phyloP scores from a whole-genome alignment of 2,888 invertebrate species.

The Anorthoa munda region DNA sequence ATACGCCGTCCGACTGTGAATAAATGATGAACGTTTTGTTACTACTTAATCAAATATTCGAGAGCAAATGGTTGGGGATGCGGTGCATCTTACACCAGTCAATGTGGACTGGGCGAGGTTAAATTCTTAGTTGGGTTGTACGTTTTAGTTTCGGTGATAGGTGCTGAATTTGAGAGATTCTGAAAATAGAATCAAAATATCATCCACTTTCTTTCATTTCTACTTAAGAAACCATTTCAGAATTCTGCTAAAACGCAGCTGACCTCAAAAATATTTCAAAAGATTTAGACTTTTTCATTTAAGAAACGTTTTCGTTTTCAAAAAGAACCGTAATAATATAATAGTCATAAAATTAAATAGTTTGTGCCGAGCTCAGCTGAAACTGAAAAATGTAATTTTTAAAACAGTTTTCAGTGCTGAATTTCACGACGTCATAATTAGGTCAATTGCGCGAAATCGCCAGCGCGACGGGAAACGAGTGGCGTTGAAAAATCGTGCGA shows the following conservation, averaged over 20 bases:
- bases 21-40: constrained; percentile 70
- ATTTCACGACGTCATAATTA: constrained; percentile 68
- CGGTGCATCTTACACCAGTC: constrained; percentile 51
- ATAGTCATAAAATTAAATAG: constrained; percentile 57
- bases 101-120: constrained; percentile 6
- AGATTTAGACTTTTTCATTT: constrained; percentile 16
- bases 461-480: constrained; percentile 54
- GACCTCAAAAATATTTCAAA: constrained; percentile 6
- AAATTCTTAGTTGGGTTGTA: constrained; percentile 28
- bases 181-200: not conserved
- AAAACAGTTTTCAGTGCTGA: constrained; percentile 61
- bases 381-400: constrained; percentile 60
- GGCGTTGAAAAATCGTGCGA: constrained; percentile 62
- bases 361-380: constrained; percentile 38
- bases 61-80: constrained; percentile 59
- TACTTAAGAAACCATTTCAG: not conserved
- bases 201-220: too few relatives aligned
- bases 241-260: not conserved
- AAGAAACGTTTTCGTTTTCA: constrained; percentile 32
- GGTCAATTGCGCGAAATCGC: constrained; percentile 73
- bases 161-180: constrained; percentile 6
- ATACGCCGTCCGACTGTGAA: constrained; percentile 67
- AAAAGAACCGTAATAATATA: constrained; percentile 33
- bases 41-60: constrained; percentile 69
- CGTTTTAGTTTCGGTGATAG: not conserved